These are phyloP conservation scores for Diadumene lineata DNA, from an alignment of 92 coral and sea anemone species.

Conservation along the genomic window DNA sequence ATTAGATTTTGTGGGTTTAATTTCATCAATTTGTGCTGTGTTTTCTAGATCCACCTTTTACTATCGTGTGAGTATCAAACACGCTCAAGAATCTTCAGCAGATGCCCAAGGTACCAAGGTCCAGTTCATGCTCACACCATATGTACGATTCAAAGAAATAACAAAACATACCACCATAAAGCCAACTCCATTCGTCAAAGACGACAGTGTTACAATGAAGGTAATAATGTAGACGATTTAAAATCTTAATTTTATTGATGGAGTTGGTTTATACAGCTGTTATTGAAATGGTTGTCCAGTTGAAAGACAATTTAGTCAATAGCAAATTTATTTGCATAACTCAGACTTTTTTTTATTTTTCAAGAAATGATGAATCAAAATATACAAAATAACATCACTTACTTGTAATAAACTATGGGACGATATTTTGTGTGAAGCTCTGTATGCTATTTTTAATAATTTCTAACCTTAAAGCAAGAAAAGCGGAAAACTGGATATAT, in stretches of 20 bases:
- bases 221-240: constrained; percentile 10
- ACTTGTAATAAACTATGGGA: no score
- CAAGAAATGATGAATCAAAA: no score
- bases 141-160: constrained; percentile 51
- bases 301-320: no score
- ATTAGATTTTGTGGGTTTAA: background rate
- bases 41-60: constrained; percentile 31
- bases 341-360: no score
- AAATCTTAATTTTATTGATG: background rate
- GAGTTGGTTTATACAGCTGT: no score
- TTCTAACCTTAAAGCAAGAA: no score
- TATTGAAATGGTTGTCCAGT: no score
- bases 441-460: no score
- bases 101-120: constrained; percentile 75
- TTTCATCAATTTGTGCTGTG: background rate
- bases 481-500: no score
- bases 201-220: constrained; percentile 71
- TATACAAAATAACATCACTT: no score
- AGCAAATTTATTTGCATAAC: no score
- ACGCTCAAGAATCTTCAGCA: constrained; percentile 46
- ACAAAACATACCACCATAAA: constrained; percentile 26
- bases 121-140: constrained; percentile 73
- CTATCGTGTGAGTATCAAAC: constrained; percentile 57
- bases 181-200: constrained; percentile 47
- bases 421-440: no score